A percentile compares a stretch with the other conserved stretches of the same genome.
These are phyloP conservation scores for Notechis scutatus DNA, from an alignment of 2,113 vertebrate species.

Conservation along the genomic window DNA sequence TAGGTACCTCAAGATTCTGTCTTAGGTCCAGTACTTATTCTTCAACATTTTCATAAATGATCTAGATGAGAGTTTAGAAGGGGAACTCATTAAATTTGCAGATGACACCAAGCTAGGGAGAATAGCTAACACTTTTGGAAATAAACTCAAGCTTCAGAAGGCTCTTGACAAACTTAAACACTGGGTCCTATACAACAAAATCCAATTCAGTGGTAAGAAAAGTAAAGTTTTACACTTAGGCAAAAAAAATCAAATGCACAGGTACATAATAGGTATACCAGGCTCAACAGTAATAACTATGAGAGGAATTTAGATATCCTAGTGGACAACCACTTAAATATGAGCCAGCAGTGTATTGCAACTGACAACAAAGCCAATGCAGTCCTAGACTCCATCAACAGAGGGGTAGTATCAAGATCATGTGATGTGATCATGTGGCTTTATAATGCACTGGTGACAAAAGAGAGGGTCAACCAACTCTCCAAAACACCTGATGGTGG, in stretches of 20 bases:
- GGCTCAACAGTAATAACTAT: not conserved
- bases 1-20: too few relatives aligned
- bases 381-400: not conserved
- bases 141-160: too few relatives aligned
- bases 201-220: too few relatives aligned
- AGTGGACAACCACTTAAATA: not conserved
- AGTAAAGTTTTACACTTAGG: too few relatives aligned
- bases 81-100: too few relatives aligned
- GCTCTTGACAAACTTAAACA: too few relatives aligned
- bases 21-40: too few relatives aligned
- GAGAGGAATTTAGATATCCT: not conserved
- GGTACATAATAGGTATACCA: not conserved
- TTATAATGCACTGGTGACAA: not conserved
- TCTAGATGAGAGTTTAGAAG: too few relatives aligned
- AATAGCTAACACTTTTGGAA: too few relatives aligned
- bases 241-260: not conserved
- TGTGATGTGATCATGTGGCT: not conserved
- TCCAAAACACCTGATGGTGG: not conserved
- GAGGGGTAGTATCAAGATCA: not conserved
- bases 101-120: too few relatives aligned
- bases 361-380: not conserved
- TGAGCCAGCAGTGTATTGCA: not conserved
- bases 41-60: too few relatives aligned
- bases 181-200: too few relatives aligned
- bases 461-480: not conserved